phyloP scores from a whole-genome alignment of 2,888 invertebrate genomes.

The Anthrax anthrax region DNA sequence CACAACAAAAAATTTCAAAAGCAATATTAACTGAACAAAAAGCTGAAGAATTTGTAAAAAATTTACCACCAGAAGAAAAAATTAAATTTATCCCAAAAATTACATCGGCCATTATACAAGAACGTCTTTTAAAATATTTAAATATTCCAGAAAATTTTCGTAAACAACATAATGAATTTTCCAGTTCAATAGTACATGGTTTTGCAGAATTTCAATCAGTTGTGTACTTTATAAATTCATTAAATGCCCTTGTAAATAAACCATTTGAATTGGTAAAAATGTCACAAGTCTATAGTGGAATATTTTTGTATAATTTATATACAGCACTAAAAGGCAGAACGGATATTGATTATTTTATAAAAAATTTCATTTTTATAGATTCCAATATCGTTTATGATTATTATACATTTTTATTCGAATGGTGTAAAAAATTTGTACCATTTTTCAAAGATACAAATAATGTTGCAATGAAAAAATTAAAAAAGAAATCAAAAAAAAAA shows the following conservation, averaged over 20 bases:
- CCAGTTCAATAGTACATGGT: constrained; percentile 25
- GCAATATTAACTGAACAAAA: constrained; percentile 7
- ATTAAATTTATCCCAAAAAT: constrained; percentile 23
- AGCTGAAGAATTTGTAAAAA: constrained; percentile 17
- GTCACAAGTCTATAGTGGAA: constrained; percentile 56
- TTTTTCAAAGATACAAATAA: constrained; percentile 18
- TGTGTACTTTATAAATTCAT: constrained; percentile 24
- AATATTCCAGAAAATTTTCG: constrained; percentile 29
- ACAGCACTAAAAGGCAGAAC: constrained; percentile 43
- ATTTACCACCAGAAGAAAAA: constrained; percentile 19
- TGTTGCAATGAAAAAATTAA: constrained; percentile 10
- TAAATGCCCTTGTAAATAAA: constrained; percentile 49
- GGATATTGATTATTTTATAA: constrained; percentile 40
- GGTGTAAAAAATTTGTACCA: constrained; percentile 26
- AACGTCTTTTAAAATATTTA: constrained; percentile 26
- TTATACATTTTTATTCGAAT: constrained; percentile 23
- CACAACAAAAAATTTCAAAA: background rate
- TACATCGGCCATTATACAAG: constrained; percentile 27
- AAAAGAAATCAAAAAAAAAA: constrained; percentile 20
- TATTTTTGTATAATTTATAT: constrained; percentile 60
- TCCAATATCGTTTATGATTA: constrained; percentile 29
- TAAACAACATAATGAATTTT: constrained; percentile 27
- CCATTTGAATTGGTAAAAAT: constrained; percentile 44
- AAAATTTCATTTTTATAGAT: constrained; percentile 34
- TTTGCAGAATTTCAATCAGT: constrained; percentile 33